Evolutionary conservation across 2,797 vertebrate species (phyloP).

Genomic region (Coregonus suidteri): DNA sequence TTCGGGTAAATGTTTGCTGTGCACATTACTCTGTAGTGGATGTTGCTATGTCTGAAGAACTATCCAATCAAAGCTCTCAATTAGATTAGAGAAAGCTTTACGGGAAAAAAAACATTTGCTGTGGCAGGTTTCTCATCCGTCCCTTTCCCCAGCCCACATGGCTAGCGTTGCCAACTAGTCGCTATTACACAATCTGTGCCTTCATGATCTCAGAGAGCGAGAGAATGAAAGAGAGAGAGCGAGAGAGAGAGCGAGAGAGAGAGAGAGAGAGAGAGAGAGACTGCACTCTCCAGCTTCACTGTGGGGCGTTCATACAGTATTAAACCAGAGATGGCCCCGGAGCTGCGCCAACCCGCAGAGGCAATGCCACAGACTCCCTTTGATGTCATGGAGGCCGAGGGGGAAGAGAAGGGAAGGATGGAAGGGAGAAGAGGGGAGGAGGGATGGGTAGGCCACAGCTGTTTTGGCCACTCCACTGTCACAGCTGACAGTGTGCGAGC

Average conservation of each 20-base stretch:
- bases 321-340: conserved; percentile 53
- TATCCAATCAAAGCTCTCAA: background rate
- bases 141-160: background rate
- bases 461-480: conserved; percentile 66
- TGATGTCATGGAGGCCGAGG: conserved; percentile 51
- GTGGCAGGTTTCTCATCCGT: conserved; percentile 30
- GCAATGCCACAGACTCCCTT: conserved; percentile 65
- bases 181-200: conserved; percentile 50
- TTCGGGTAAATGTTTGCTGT: background rate
- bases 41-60: background rate
- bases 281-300: conserved; percentile 50
- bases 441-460: conserved; percentile 61
- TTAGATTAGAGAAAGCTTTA: conserved; percentile 31
- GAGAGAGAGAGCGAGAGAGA: conserved; percentile 18
- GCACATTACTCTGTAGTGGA: background rate
- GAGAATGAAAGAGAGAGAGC: conserved; percentile 9
- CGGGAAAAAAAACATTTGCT: conserved; percentile 31
- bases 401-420: conserved; percentile 29
- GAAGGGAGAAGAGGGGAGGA: conserved; percentile 14
- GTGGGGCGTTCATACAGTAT: conserved; percentile 54
- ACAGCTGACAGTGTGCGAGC: conserved; percentile 63
- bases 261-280: conserved; percentile 23
- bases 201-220: conserved; percentile 36
- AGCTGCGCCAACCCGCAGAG: conserved; percentile 38
- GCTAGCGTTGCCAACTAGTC: conserved; percentile 39